Evolutionary conservation across 2,797 vertebrate genomes (phyloP).

Genomic region (Capromys pilorides): DNA sequence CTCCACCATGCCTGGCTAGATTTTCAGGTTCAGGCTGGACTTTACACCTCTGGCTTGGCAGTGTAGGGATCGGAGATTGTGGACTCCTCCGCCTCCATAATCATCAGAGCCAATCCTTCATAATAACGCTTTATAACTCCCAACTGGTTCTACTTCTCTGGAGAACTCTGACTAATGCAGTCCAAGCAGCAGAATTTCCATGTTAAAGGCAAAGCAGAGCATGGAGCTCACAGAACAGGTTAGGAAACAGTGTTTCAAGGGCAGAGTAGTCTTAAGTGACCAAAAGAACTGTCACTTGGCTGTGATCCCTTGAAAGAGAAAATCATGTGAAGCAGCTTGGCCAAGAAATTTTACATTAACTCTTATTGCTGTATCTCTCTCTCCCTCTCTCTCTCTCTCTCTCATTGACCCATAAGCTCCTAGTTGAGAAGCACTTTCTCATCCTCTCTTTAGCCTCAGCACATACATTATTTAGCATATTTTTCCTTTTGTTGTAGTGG

Average conservation of each 20-base stretch:
- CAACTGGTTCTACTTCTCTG: not conserved
- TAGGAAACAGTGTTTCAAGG: slow-evolving; percentile 31
- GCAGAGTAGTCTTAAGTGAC: not conserved
- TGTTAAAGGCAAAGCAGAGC: not conserved
- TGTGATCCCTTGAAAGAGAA: slow-evolving; percentile 17
- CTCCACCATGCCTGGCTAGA: not conserved
- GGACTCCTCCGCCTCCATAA: not conserved
- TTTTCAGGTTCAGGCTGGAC: not conserved
- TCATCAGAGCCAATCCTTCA: not conserved
- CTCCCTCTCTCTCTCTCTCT: too few relatives aligned
- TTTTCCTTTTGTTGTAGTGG: not conserved
- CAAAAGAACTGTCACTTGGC: not conserved
- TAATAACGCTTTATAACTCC: not conserved
- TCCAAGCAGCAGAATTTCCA: not conserved
- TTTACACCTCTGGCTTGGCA: not conserved
- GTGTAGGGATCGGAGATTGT: not conserved
- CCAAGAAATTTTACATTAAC: not conserved
- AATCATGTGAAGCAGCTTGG: not conserved
- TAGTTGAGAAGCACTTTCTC: slow-evolving; percentile 1
- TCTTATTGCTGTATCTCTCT: not conserved
- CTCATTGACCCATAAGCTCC: not conserved
- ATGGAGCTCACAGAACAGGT: not conserved
- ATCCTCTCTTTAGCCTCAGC: not conserved
- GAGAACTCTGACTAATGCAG: not conserved
- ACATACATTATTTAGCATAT: not conserved